Percentiles rank a stretch among this genome's conserved stretches.
Evolutionary conservation across 2,888 invertebrate species (phyloP).

Genomic region (Acronicta psi): DNA sequence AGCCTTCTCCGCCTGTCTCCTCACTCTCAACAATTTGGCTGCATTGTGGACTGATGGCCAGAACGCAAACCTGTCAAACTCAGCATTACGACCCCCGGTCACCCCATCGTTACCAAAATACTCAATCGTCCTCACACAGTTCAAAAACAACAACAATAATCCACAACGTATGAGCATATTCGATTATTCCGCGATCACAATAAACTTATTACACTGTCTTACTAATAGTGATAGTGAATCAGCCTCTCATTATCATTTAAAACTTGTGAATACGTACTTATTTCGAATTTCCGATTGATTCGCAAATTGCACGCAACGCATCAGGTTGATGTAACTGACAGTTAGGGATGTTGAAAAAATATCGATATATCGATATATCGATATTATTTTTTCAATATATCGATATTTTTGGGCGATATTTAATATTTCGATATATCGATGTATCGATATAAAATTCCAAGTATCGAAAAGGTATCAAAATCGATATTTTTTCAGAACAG

Average conservation of each 20-base stretch:
- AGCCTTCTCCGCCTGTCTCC: constrained; percentile 57
- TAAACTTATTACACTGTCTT: constrained; percentile 40
- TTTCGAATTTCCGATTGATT: constrained; percentile 25
- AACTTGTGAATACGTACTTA: constrained; percentile 26
- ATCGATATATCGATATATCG: too few relatives aligned
- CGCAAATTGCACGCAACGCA: constrained; percentile 20
- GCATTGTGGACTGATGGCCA: constrained; percentile 78
- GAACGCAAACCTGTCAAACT: constrained; percentile 66
- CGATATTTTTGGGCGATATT: too few relatives aligned
- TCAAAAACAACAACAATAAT: constrained; percentile 69
- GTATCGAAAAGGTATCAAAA: too few relatives aligned
- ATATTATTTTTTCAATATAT: too few relatives aligned
- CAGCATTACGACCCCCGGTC: constrained; percentile 48
- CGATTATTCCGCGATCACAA: constrained; percentile 8
- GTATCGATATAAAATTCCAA: too few relatives aligned
- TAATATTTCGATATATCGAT: too few relatives aligned
- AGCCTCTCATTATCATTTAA: constrained; percentile 40
- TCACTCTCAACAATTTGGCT: constrained; percentile 50
- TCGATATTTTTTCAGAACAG: too few relatives aligned
- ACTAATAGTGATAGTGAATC: constrained; percentile 19
- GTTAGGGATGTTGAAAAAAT: too few relatives aligned
- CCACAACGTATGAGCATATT: constrained; percentile 69
- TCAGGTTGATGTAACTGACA: constrained; percentile 33
- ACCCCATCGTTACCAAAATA: constrained; percentile 55
- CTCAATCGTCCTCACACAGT: constrained; percentile 66